Evolutionary conservation across 2,888 invertebrate species (phyloP).

Genomic region (Notocelia uddmanniana): DNA sequence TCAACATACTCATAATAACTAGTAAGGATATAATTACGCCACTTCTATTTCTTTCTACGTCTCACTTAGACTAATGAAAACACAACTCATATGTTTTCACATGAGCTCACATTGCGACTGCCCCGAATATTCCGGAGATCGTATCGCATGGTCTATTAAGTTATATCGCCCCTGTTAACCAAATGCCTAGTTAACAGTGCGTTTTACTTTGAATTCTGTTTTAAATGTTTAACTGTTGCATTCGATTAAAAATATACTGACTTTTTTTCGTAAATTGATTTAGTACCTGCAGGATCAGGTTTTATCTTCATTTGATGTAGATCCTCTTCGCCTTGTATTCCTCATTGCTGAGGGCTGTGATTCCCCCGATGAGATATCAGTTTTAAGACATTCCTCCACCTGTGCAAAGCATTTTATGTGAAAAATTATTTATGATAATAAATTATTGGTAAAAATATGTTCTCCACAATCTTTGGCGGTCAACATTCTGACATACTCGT

Average conservation of each 20-base stretch:
- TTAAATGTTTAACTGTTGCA: conserved; percentile 27
- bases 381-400: too few relatives aligned
- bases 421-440: too few relatives aligned
- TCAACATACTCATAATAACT: too few relatives aligned
- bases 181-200: conserved; percentile 53
- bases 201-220: conserved; percentile 50
- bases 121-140: conserved; percentile 66
- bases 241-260: conserved; percentile 12
- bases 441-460: too few relatives aligned
- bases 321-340: too few relatives aligned
- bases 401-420: too few relatives aligned
- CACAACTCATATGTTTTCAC: conserved; percentile 43
- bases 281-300: not conserved
- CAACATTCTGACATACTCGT: too few relatives aligned
- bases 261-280: not conserved
- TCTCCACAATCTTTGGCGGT: too few relatives aligned
- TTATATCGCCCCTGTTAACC: conserved; percentile 57
- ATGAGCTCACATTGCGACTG: conserved; percentile 56
- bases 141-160: conserved; percentile 54
- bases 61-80: conserved; percentile 10
- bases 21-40: not conserved
- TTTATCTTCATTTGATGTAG: too few relatives aligned
- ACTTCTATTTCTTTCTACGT: conserved; percentile 12
- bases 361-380: too few relatives aligned
- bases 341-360: too few relatives aligned